These are phyloP conservation scores for Chloroceryle aenea DNA, from an alignment of 2,113 vertebrate species.

Conservation along the genomic window DNA sequence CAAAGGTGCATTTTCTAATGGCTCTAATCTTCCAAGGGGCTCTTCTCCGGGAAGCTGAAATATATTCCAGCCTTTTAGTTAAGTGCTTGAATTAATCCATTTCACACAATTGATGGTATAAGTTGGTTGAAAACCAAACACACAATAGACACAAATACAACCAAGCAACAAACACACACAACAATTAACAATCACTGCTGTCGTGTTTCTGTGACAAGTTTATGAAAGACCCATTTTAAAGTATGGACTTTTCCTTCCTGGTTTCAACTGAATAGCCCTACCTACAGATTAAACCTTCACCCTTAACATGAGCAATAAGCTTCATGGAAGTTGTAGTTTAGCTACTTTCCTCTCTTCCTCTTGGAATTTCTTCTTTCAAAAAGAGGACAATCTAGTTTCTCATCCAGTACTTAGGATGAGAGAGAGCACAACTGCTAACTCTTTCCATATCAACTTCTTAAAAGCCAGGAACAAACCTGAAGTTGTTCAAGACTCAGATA, in stretches of 20 bases:
- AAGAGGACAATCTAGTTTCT: neutral
- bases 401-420: neutral
- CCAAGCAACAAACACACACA: neutral
- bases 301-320: neutral
- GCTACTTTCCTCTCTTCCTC: neutral
- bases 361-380: neutral
- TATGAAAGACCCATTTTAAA: neutral
- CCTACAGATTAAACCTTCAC: neutral
- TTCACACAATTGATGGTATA: neutral
- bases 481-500: neutral
- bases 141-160: neutral
- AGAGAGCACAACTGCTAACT: neutral
- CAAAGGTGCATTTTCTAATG: constrained; percentile 88
- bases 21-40: constrained; percentile 88
- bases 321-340: neutral
- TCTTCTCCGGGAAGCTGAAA: constrained; percentile 92
- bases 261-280: neutral
- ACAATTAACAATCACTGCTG: neutral
- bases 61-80: neutral
- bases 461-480: neutral
- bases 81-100: neutral
- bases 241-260: neutral
- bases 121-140: neutral
- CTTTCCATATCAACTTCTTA: neutral
- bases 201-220: neutral